Conservation (phyloP, 2,797 vertebrate species). For the Lacerta agilis region DNA sequence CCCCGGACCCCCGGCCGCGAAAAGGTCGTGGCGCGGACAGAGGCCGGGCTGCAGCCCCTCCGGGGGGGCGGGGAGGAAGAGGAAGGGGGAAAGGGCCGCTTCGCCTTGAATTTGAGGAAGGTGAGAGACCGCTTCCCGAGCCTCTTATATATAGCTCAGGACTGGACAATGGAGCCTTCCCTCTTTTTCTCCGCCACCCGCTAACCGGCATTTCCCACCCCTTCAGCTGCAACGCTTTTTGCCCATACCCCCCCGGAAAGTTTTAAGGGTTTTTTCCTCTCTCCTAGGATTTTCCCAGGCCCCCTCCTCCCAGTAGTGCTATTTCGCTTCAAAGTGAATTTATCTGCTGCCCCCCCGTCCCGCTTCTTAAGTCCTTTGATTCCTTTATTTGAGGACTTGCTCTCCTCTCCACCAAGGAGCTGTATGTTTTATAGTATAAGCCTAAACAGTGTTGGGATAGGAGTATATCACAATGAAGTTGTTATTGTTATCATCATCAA, state of each 20-base stretch:
- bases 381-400: neutral
- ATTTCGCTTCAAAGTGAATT: neutral
- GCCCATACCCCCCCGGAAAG: neutral
- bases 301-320: neutral
- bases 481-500: no score
- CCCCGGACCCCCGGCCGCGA: neutral
- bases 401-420: neutral
- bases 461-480: neutral
- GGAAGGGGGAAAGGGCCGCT: neutral
- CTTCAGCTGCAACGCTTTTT: neutral
- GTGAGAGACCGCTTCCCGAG: constrained; percentile 8
- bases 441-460: neutral
- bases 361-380: neutral
- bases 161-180: neutral
- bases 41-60: neutral
- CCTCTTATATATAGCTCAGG: no score
- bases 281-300: neutral
- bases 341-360: neutral
- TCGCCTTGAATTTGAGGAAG: neutral
- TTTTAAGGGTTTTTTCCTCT: neutral
- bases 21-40: neutral
- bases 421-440: neutral
- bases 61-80: no score
- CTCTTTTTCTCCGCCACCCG: neutral
- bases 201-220: neutral